Evolutionary conservation across 2,113 vertebrate species (phyloP).

Genomic region (Anhinga anhinga): DNA sequence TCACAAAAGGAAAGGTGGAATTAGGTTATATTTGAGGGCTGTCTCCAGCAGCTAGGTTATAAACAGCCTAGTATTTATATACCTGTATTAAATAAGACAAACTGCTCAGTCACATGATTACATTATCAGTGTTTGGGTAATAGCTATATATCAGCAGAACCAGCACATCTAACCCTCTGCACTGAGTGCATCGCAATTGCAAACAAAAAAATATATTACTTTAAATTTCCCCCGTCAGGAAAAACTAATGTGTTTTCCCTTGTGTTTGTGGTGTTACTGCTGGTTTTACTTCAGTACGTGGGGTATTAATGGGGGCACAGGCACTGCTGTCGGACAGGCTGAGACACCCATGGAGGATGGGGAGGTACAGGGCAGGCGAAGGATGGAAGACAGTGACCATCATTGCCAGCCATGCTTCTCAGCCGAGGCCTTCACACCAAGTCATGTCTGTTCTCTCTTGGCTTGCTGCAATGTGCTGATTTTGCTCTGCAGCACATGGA

Average conservation of each 20-base stretch:
- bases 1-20: background rate
- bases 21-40: background rate
- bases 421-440: background rate
- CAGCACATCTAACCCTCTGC: background rate
- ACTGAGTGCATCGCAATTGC: background rate
- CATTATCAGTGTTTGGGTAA: background rate
- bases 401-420: background rate
- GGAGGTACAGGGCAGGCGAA: background rate
- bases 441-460: background rate
- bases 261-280: background rate
- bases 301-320: background rate
- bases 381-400: accelerated
- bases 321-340: accelerated
- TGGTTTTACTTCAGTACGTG: background rate
- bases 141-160: background rate
- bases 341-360: accelerated
- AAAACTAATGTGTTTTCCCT: background rate
- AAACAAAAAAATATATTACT: background rate
- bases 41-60: background rate
- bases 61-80: background rate
- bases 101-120: background rate
- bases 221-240: background rate
- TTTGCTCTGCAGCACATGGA: background rate
- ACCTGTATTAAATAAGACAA: background rate
- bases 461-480: background rate